Conservation (phyloP, 2,888 invertebrate genomes). For the Lumbricus terrestris region DNA sequence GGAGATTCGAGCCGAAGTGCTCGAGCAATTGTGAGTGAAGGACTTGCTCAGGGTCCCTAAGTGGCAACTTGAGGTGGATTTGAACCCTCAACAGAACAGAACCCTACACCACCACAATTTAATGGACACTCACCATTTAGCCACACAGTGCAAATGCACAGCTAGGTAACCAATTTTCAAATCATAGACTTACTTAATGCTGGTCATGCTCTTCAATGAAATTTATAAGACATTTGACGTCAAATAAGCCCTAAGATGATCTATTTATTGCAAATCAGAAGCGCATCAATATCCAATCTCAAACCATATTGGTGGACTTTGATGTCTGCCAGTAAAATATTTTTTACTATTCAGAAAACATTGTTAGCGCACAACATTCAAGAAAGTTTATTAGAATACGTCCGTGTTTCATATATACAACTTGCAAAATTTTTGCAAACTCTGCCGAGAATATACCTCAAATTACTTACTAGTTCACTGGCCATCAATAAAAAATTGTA, state of each 20-base stretch:
- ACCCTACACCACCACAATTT: too few species aligned
- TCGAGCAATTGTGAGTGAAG: too few species aligned
- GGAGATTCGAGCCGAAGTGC: too few species aligned
- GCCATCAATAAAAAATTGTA: too few species aligned
- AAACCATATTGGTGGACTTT: neutral
- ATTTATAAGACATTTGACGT: neutral
- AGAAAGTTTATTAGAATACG: neutral
- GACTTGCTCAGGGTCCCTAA: too few species aligned
- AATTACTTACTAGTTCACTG: too few species aligned
- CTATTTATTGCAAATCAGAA: neutral
- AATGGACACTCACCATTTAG: neutral
- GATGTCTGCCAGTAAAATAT: too few species aligned
- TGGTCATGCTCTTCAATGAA: too few species aligned
- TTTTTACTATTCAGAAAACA: neutral
- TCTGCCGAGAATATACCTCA: neutral
- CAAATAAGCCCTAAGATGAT: neutral
- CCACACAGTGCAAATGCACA: too few species aligned
- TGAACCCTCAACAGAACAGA: too few species aligned
- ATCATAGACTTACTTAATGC: too few species aligned
- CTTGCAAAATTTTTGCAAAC: neutral
- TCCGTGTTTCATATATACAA: neutral
- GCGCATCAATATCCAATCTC: neutral
- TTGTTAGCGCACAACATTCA: neutral
- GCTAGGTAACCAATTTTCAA: neutral
- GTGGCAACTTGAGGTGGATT: too few species aligned